Evolutionary conservation across 2,888 invertebrate genomes (phyloP), one percentile per base, ranked within the genome.

Genomic region (Drosophila affinis): DNA sequence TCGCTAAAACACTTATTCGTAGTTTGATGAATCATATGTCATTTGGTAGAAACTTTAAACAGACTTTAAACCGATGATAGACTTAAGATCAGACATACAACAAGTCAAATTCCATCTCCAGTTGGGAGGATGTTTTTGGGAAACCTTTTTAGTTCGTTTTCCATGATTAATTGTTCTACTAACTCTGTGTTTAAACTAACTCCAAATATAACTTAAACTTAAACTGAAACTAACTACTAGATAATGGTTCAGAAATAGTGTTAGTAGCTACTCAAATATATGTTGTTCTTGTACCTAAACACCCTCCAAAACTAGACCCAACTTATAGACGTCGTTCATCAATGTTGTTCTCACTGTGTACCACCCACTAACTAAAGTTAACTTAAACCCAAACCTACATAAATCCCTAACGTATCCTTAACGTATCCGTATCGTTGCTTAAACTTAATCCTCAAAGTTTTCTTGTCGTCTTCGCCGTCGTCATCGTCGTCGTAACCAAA

Each of bases 301-400:
- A 69, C 45, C 49, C 55, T 55, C 63, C 18, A 63, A 64, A 63
- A 51, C 63, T 45, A 44, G 63, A 48, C 18, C 62, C 14, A 61
- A 68, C 24, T 39, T 60, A 51, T 68, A 58, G 67, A 69, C 69
- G 76, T 79, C 79, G 78, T 84, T 78, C 73, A 65, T 79, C 65
- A 70, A 69, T 81, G 79, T 85, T 85, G 79, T 76, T 75, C 62
- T 81, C 75, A 87, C 88, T 85, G 87, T 86, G 75, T 74, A 1
- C 39, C 14, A 7, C 29, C 29, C 29, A 63, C 54, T 69, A 56
- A 63, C 54, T 69, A 56, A 71, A 55, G 45, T 24, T 58, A 63
- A 54, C 44, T 3, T 3, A 21, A 21, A 3, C 21, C 21, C n/a
- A 18, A 73, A 59, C 53, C 61, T 48, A 67, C 14, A 39, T 39